Conservation (phyloP, 1,140 invertebrate genomes). For the Diachasmimorpha longicaudata region DNA sequence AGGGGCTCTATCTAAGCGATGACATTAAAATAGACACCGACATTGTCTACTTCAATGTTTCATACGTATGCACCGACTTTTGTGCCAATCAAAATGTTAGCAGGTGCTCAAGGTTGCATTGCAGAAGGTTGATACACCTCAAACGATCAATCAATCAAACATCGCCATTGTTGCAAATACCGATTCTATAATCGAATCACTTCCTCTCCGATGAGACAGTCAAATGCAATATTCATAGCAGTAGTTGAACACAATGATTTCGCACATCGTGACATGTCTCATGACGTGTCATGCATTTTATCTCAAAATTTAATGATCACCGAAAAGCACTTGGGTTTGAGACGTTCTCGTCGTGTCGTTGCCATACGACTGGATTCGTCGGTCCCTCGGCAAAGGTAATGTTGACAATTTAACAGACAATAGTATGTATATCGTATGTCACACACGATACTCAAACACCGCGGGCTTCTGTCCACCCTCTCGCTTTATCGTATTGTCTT, state of each 20-base stretch:
- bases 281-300: too few relatives aligned
- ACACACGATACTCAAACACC: constrained; percentile 18
- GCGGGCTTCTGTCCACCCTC: constrained; percentile 25
- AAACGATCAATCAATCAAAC: neutral
- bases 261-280: too few relatives aligned
- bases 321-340: neutral
- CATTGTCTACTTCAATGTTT: constrained; percentile 29
- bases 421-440: constrained; percentile 27
- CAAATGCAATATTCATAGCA: too few relatives aligned
- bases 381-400: neutral
- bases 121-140: neutral
- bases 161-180: too few relatives aligned
- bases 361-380: constrained; percentile 28
- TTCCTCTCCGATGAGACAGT: too few relatives aligned
- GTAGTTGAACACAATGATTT: too few relatives aligned
- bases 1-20: neutral
- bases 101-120: constrained; percentile 1
- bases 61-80: constrained; percentile 36
- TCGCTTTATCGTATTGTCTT: constrained; percentile 4
- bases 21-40: constrained; percentile 2
- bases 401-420: neutral
- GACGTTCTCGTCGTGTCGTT: constrained; percentile 17
- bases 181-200: neutral
- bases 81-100: constrained; percentile 10
- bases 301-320: too few relatives aligned